phyloP scores from a whole-genome alignment of 2,113 vertebrate genomes.

The Dicaeum eximium region DNA sequence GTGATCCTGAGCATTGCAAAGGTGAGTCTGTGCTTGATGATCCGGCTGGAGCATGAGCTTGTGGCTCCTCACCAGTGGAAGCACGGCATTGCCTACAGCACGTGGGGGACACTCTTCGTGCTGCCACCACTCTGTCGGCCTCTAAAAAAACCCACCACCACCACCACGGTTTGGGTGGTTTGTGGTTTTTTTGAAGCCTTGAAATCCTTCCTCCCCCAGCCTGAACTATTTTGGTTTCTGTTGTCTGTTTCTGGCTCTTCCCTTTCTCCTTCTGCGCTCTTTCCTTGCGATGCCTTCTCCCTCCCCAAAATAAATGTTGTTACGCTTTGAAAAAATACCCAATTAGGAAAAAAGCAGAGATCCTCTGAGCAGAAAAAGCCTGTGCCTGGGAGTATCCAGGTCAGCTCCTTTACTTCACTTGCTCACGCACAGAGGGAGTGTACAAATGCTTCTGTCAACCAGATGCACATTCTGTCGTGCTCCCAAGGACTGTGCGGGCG shows the following conservation, averaged over 20 bases:
- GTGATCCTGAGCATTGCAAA: neutral
- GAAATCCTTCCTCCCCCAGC: conserved; percentile 55
- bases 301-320: conserved; percentile 57
- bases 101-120: neutral
- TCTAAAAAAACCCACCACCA: neutral
- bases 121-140: neutral
- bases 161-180: neutral
- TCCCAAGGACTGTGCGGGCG: neutral
- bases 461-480: conserved; percentile 28
- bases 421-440: conserved; percentile 16
- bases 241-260: conserved; percentile 55
- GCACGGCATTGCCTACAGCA: neutral
- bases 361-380: conserved; percentile 21
- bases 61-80: neutral
- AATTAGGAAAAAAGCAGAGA: conserved; percentile 14
- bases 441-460: conserved; percentile 21
- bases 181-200: neutral
- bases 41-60: neutral
- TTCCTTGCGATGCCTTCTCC: conserved; percentile 21
- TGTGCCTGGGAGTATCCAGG: conserved; percentile 43
- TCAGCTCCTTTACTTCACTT: conserved; percentile 32
- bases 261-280: conserved; percentile 50
- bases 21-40: neutral
- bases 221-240: conserved; percentile 54
- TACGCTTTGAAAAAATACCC: conserved; percentile 38